Base-by-base conservation (phyloP, 2,797 vertebrate genomes). In the Sciurus carolinensis region DNA sequence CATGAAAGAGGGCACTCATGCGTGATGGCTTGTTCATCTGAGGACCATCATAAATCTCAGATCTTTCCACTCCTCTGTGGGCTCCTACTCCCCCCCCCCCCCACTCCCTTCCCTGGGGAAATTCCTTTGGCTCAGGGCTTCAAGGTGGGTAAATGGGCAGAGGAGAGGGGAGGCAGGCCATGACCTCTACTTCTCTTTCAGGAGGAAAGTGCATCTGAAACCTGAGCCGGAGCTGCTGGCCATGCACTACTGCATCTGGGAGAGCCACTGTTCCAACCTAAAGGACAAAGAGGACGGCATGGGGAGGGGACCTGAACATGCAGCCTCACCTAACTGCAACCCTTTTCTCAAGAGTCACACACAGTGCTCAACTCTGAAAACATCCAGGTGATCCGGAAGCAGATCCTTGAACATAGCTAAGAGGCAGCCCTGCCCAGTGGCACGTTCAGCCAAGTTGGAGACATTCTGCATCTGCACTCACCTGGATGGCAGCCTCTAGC, bases 121-220 rank as follows among this genome's bases (percentile, higher is more conserved):
- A 95, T 80, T 81, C 64, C 87, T 92, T 18, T 10, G 54, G 52
- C 33, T 50, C 67, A 50, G 67, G 7, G 54, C 54, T 90, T 91
- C 66, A 62, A 64, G 89, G 54, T 85, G 83, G 42, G 44, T 73
- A 52, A 50, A 42, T 1, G 44, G 80, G 36, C 85, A 18, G 59
- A 2, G n/a, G 73, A 33, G 24, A 4, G 18, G 26, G 36, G 28
- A 9, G 24, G 30, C 26, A 30, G 59, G 64, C 30, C 54, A n/a
- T 24, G 80, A 44, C 33, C 47, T 52, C 18, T 67, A 7, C 47
- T 84, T 18, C 39, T 93, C 54, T 89, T 76, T 77, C 66, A 71
- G 20, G 42, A 86, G 75, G 69, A 96, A 93, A 47, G 47, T 7
- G n/a, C 20, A 1, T 33, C 86, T 94, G 93, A 93, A 96, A 96